Base-by-base conservation (phyloP, 1,140 invertebrate species). In the Drosophila nasuta region DNA sequence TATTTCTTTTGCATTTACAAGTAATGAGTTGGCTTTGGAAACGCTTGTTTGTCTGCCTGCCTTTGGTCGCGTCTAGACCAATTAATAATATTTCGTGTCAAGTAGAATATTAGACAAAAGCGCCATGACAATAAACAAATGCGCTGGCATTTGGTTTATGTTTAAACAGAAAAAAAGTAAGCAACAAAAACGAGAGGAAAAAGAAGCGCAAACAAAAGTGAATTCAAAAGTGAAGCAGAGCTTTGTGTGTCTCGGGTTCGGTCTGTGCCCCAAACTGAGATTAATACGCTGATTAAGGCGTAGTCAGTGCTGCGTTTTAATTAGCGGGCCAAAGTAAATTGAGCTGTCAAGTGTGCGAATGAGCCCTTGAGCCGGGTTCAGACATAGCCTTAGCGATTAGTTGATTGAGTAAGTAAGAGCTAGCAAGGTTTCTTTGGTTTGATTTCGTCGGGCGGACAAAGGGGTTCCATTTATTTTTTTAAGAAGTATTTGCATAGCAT, bases 21-120 rank as follows among this genome's bases (percentile, higher is more conserved):
- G 13, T 48, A 62, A 71, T 75, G 54, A 48, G 20, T 28, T 54
- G 64, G 62, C 57, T 67, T 79, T 73, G 57, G 48, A 38, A 60
- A 45, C 58, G 60, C 69, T 2, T 38, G 8, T 10, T 10, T 38
- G 35, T 38, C 35, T 70, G 75, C 41, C 66, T 78, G 58, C 56
- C 35, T 8, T 54, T 59, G 60, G 43, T 49, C 59, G 65, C 63
- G 82, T 87, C 82, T 87, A 87, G 82, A 87, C 82, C 66, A 82
- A 87, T 87, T 80, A 82, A 87, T 87, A 83, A 87, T 87, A 83
- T 87, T 87, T 67, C 80, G 73, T 83, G 80, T 82, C 82, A 80
- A 88, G 82, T 74, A 49, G 63, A 88, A 81, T 75, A 78, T 81
- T 66, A 78, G 70, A 81, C 75, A 86, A 86, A 77, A 76, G 79